Evolutionary conservation across 2,797 vertebrate genomes (phyloP).

Genomic region (Cheirogaleus major): DNA sequence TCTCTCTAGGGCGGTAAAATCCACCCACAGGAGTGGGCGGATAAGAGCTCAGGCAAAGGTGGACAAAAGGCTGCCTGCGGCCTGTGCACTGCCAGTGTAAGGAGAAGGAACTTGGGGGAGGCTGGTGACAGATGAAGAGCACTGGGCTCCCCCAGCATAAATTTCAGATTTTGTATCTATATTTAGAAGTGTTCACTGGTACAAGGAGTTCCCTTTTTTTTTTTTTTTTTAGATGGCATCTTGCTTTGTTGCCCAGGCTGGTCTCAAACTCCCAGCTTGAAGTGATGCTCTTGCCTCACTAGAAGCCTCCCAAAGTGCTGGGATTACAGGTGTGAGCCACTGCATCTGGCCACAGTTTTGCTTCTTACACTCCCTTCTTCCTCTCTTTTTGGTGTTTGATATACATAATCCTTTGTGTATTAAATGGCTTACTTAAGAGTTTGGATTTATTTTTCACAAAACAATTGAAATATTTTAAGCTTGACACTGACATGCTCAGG

Average conservation of each 20-base stretch:
- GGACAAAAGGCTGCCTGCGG: background rate
- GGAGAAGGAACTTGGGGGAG: background rate
- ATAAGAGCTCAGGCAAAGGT: background rate
- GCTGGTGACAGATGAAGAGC: too few relatives aligned
- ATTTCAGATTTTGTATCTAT: background rate
- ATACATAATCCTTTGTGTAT: background rate
- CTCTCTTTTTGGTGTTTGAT: background rate
- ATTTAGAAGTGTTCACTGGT: background rate
- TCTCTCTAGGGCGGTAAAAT: accelerated
- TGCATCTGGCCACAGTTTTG: background rate
- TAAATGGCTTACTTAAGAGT: background rate
- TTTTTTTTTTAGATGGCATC: too few relatives aligned
- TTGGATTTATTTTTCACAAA: background rate
- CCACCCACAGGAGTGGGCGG: background rate
- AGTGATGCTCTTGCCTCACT: too few relatives aligned
- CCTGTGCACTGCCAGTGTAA: background rate
- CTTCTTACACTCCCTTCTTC: background rate
- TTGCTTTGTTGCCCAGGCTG: too few relatives aligned
- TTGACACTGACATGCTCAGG: background rate
- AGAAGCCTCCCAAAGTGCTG: too few relatives aligned
- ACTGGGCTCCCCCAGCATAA: background rate
- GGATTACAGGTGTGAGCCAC: too few relatives aligned
- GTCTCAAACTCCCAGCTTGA: too few relatives aligned
- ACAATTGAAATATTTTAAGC: background rate
- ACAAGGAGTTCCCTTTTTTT: too few relatives aligned